Base-by-base conservation (phyloP, 2,888 invertebrate species). In the Cremastinae sp. region DNA sequence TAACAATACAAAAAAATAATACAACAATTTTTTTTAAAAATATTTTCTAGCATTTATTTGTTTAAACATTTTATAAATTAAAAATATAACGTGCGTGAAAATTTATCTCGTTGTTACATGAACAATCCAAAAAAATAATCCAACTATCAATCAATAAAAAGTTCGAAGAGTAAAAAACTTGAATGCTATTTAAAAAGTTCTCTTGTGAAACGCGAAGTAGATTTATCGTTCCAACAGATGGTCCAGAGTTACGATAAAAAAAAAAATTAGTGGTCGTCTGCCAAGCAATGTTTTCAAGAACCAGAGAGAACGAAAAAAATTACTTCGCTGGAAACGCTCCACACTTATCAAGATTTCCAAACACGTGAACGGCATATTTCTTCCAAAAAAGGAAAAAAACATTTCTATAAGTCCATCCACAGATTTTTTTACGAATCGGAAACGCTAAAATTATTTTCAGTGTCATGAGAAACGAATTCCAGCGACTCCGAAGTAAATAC, bases 161-260 rank as follows among this genome's bases (percentile, higher is more conserved):
- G 9, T n/a, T 49, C 9, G 49, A 49, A 18, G 9, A 4, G 16
- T 1, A 8, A 8, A 16, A 20, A 18, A 49, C 16, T n/a, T 18
- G 16, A 9, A 1, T 2, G 5, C 47, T 35, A 20, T 39, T 20
- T 39, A 3, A 28, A 28, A 28, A 28, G 28, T 28, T 28, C 5
- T 28, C 28, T 28, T 28, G 28, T 28, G 28, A 28, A 28, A 49
- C 7, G 39, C 37, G 9, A 49, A 39, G 56, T 14, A 9, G 9
- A 68, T 62, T 59, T 56, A 72, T 72, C 72, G 58, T 16, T 12
- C 53, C 1, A 41, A 68, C 66, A 72, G 72, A 76, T 76, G 75
- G 62, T 68, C n/a, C 45, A 28, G 9, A 20, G 41, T 59, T 14
- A 43, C 20, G 35, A 18, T 8, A 14, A 41, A 61, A 56, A 59